Base-by-base conservation (phyloP, 2,113 vertebrate genomes). In the Callorhinus ursinus region DNA sequence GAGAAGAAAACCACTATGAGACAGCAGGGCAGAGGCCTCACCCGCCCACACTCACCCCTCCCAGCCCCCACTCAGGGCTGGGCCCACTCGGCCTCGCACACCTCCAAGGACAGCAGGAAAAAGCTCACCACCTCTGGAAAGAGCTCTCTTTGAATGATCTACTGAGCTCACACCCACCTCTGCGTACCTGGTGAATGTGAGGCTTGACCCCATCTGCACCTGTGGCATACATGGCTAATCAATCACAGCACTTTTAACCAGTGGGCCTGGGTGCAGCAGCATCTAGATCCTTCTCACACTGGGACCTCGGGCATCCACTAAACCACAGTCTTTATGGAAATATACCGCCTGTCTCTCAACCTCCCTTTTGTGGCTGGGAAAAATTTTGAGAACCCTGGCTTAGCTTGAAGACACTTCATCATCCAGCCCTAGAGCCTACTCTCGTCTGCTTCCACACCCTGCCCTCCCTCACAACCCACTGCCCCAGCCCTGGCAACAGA, bases 221-320 rank as follows among this genome's bases (percentile, higher is more conserved):
- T 19, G 57, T 4, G 39, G 82, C 81, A 93, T 92, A 63, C 72
- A 91, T 4, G 61, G 42, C n/a, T 89, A 49, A 74, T 97, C 67
- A 74, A 79, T 22, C 72, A 63, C 57, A 51, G 92, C 19, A 71
- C 61, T 71, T 88, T 18, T 79, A 57, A 72, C 39, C 53, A 26
- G 1, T 3, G 28, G 69, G 15, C 39, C 81, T 39, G 63, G 36
- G 28, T 4, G 1, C n/a, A 19, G 1, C n/a, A 19, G 31, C 42
- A 69, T 94, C 46, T 55, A 91, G 82, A 39, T 42, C 69, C 69
- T 94, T 97, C 84, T 93, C 88, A 57, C 65, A 84, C 42, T 8
- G 63, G 84, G 42, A 36, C 63, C 51, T 51, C 3, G 7, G 16
- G 33, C 46, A 89, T 36, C 76, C 39, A 22, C 9, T 42, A 65